Evolutionary conservation across 2,113 vertebrate genomes (phyloP), one percentile per base, ranked within the genome.

Genomic region (Gnathonemus echidnorhynchus): DNA sequence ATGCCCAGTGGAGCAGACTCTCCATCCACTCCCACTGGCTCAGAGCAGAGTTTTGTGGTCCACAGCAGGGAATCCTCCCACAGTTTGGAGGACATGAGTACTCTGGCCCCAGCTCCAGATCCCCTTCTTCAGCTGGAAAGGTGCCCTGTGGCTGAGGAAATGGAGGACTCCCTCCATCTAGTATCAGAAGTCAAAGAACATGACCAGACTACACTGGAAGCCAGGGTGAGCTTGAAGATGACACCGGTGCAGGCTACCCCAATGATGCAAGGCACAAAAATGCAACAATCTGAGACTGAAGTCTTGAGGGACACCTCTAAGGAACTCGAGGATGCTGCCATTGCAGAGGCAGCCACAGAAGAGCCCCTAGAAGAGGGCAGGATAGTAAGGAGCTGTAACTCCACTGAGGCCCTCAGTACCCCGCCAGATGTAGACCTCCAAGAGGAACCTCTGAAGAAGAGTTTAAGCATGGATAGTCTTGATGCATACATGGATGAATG

Each of bases 401-500:
- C 91, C 58, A 87, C 86, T 1, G 92, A 92, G 31, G 91, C 90
- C 80, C 93, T 91, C 62, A 93, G 94, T 42, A 93, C 92, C 58
- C 17, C 62, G 86, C 93, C 90, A 10, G 93, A 93, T 85, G 89
- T 27, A 45, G 92, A 90, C 45, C 89, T 93, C 90, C 93, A 94
- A 3, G 92, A 90, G 1, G 93, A 93, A 49, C 91, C 94, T 19
- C 89, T 96, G 56, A 95, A 95, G 91, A 96, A 95, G 62, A 95
- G 94, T n/a, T 90, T 91, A 39, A 96, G 96, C 24, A 96, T 93
- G 0, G 95, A 97, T 93, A 97, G 97, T 87, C 94, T 98, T 91
- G 95, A 97, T 90, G 95, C 97, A 88, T 97, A 98, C 92, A 97
- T 97, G 97, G 96, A 98, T 4, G 93, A 97, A 89, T 98, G 97